Base-by-base conservation (phyloP, 2,797 vertebrate species). In the Darevskia nairensis region DNA sequence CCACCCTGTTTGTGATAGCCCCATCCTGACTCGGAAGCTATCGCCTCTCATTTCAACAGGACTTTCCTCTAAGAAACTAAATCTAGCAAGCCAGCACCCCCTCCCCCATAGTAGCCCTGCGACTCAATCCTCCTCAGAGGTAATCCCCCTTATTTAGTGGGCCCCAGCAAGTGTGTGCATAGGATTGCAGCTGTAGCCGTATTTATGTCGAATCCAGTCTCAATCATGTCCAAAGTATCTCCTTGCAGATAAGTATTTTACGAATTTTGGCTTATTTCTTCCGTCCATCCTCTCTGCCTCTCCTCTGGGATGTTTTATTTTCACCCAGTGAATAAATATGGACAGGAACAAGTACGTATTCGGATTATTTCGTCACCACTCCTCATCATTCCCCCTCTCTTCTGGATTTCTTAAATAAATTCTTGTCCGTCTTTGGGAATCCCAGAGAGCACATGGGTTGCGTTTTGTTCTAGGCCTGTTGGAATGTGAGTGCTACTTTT, bases 281-380 rank as follows among this genome's bases (percentile, higher is more conserved):
- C 25, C 13, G 0, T 35, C 71, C 32, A 41, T 69, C 66, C 44
- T 46, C 8, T 3, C 75, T 44, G 2, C 19, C 6, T 8, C 55
- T 46, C 84, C 64, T 32, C 9, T 3, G 21, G 46, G 78, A 66
- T 17, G 64, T 44, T 86, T 71, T 25, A 1, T 6, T 2, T 39
- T 11, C 0, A 0, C 6, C 19, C 82, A 21, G 27, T 68, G 25
- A 29, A 39, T 13, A 86, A 80, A 82, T 5, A 35, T 23, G 17
- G 19, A 44, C 8, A 41, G 2, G n/a, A 3, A 68, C 19, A 64
- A 41, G 44, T 61, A 71, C 75, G 35, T 44, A 23, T 35, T 1
- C 0, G 83, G 23, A 11, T 76, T 10, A 79, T 90, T 75, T 32
- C 4, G 85, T 83, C 82, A 35, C 86, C 2, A 59, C 15, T 0